Evolutionary conservation across 2,888 invertebrate species (phyloP).

Genomic region (Leptopilina myrica): DNA sequence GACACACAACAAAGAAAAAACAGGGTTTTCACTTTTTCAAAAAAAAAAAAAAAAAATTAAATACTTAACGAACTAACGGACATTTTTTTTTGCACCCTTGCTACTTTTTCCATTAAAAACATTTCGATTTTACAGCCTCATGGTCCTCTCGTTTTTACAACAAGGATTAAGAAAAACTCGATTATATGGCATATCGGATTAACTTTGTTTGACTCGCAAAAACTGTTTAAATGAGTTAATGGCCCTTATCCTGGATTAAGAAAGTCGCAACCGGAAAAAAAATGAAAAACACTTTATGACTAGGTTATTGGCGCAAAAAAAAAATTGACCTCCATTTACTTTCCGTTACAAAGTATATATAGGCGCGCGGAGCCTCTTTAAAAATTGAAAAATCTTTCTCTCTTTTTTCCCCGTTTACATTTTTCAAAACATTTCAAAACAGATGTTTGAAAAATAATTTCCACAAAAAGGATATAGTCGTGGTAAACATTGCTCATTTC

Average conservation of each 20-base stretch:
- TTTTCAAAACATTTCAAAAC: neutral
- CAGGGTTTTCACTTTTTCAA: conserved; percentile 15
- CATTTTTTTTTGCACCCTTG: conserved; percentile 8
- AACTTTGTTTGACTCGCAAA: conserved; percentile 65
- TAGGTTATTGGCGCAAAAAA: neutral
- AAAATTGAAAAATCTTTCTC: too few species aligned
- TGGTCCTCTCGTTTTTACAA: conserved; percentile 52
- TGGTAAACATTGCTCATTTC: neutral
- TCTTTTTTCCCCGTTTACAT: too few species aligned
- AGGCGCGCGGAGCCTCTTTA: too few species aligned
- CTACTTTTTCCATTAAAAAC: neutral
- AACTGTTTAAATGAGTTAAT: conserved; percentile 63
- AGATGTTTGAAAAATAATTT: neutral
- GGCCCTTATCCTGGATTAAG: conserved; percentile 47
- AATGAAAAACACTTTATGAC: neutral
- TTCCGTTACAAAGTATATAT: too few species aligned
- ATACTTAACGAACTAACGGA: conserved; percentile 8
- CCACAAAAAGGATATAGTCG: neutral
- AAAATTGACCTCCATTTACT: conserved; percentile 18
- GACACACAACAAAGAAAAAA: conserved; percentile 31
- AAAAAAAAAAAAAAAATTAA: neutral
- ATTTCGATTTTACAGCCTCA: conserved; percentile 10
- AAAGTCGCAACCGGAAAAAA: neutral
- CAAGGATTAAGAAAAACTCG: conserved; percentile 62
- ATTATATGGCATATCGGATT: conserved; percentile 68